Evolutionary conservation across 2,888 invertebrate species (phyloP).

Genomic region (Drosophila borealis): DNA sequence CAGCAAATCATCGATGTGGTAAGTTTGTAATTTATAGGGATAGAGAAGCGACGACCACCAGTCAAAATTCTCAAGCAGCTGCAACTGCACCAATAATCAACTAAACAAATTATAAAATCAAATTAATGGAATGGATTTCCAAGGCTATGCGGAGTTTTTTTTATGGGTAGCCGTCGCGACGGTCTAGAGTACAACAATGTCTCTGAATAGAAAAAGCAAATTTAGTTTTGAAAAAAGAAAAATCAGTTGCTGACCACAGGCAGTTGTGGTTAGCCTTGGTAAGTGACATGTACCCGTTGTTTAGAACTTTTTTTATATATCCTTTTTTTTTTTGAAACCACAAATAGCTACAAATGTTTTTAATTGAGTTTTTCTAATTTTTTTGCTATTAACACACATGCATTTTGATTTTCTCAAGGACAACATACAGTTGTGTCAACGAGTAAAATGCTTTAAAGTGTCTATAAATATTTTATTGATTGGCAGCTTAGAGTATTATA

Average conservation of each 20-base stretch:
- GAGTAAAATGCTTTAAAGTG: not conserved
- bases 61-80: constrained; percentile 26
- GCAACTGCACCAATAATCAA: constrained; percentile 27
- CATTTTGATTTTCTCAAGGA: not conserved
- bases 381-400: not conserved
- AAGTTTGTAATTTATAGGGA: constrained; percentile 85
- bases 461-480: not conserved
- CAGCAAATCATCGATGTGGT: constrained; percentile 98
- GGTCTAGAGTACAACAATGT: constrained; percentile 3
- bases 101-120: constrained; percentile 23
- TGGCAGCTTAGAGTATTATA: constrained; percentile 1
- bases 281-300: constrained; percentile 88
- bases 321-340: constrained; percentile 7
- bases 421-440: too few relatives aligned
- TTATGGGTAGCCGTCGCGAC: constrained; percentile 26
- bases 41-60: constrained; percentile 17
- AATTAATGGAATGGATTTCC: constrained; percentile 18
- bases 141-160: constrained; percentile 23
- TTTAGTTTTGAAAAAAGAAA: constrained; percentile 89
- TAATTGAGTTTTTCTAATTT: constrained; percentile 9
- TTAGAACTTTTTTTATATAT: constrained; percentile 4
- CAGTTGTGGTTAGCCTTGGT: constrained; percentile 99
- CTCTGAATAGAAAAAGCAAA: not conserved
- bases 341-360: constrained; percentile 17
- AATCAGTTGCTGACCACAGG: constrained; percentile 95